These are phyloP conservation scores for Cenopis cana DNA, from an alignment of 2,888 invertebrate species.

Conservation along the genomic window DNA sequence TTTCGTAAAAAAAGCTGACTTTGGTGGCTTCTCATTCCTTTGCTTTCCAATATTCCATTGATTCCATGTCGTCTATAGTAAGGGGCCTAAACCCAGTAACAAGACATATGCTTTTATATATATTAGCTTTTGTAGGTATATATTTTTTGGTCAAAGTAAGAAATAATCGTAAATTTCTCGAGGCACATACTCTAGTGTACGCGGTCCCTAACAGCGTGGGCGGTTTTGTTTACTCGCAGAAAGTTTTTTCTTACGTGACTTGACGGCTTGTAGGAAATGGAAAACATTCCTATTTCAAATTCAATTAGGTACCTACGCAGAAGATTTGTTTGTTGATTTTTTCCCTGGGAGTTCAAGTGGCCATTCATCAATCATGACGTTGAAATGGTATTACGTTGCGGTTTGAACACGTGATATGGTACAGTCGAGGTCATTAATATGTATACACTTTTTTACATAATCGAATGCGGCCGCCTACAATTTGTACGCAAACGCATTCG, in stretches of 20 bases:
- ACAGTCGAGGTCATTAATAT: too few species aligned
- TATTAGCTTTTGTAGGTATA: too few species aligned
- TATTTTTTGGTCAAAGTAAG: not conserved
- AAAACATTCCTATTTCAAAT: constrained; percentile 35
- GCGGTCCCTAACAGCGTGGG: constrained; percentile 34
- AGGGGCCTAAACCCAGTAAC: too few species aligned
- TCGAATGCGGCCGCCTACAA: too few species aligned
- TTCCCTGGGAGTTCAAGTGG: not conserved
- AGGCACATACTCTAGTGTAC: constrained; percentile 12
- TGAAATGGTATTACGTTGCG: not conserved
- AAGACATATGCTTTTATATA: too few species aligned
- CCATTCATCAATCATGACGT: not conserved
- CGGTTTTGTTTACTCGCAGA: constrained; percentile 31
- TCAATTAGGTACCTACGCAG: constrained; percentile 23
- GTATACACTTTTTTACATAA: too few species aligned
- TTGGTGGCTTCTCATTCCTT: too few species aligned
- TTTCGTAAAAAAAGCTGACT: too few species aligned
- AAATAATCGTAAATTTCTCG: constrained; percentile 9
- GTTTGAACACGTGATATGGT: not conserved
- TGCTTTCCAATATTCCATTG: too few species aligned
- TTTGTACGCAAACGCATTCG: too few species aligned
- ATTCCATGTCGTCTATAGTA: too few species aligned
- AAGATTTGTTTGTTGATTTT: constrained; percentile 16
- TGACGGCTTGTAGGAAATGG: constrained; percentile 21
- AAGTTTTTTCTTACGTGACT: constrained; percentile 18